These are phyloP conservation scores for Sesamia inferens DNA, from an alignment of 2,888 invertebrate genomes.

Conservation along the genomic window DNA sequence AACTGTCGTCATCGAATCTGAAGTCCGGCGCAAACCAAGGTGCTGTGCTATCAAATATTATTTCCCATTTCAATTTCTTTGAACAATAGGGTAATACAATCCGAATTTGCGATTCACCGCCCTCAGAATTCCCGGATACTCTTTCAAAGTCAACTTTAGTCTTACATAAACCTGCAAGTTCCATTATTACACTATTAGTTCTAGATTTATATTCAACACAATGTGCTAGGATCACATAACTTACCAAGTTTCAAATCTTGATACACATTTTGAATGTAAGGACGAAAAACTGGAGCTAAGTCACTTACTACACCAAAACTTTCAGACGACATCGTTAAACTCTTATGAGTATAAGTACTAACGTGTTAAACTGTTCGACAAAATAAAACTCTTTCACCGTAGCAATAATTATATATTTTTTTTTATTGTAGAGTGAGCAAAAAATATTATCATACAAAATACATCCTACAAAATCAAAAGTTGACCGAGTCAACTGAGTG, in stretches of 20 bases:
- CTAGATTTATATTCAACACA: neutral
- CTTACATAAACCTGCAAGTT: conserved; percentile 82
- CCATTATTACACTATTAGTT: neutral
- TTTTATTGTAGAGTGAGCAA: neutral
- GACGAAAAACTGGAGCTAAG: conserved; percentile 83
- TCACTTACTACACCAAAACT: conserved; percentile 74
- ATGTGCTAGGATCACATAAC: conserved; percentile 16
- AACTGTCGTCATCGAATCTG: conserved; percentile 92
- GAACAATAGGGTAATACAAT: conserved; percentile 93
- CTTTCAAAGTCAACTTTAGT: conserved; percentile 86
- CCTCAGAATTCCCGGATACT: conserved; percentile 75
- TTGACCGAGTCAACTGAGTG: no score
- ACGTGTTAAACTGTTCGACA: neutral
- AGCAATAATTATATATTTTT: conserved; percentile 1
- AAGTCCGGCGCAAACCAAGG: conserved; percentile 94
- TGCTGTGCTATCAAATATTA: conserved; percentile 91
- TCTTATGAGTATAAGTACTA: no score
- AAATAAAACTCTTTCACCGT: neutral
- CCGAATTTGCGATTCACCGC: conserved; percentile 89
- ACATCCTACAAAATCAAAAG: neutral
- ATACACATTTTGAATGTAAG: conserved; percentile 83
- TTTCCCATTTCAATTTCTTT: conserved; percentile 92
- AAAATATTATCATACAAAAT: neutral
- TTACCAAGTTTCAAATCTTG: conserved; percentile 85
- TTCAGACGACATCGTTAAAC: conserved; percentile 75